Base-by-base conservation (phyloP, 2,113 vertebrate genomes). In the Pomatorhinus ruficollis region DNA sequence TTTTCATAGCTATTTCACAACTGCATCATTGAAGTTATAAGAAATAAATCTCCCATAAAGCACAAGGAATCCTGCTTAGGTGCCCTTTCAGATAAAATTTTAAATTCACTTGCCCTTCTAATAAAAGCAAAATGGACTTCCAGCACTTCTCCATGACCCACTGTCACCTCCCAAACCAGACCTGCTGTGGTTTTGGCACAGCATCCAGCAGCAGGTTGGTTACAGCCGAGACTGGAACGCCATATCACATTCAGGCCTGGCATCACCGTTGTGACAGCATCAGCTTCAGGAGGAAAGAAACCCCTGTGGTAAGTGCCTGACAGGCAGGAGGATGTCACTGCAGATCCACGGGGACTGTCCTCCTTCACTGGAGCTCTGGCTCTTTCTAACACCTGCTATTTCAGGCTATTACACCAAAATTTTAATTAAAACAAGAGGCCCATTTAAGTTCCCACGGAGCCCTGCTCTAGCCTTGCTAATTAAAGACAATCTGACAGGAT, bases 401-500 rank as follows among this genome's bases (percentile, higher is more conserved):
- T 96, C 93, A 93, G 94, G 93, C 87, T 87, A 69, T 20, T 64
- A 93, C 92, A 81, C 57, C 59, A 28, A 49, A 71, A 53, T 63
- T 61, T 90, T 91, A 89, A 95, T 92, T 87, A 92, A 89, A 91
- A 79, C 30, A 72, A 80, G 52, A 94, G 82, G 56, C 79, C 93
- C 81, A 93, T 44, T 97, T 96, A 92, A 85, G 68, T 50, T 92
- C 69, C 63, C 1, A 0, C 1, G 6, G 65, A 95, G 75, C 75
- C 84, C 72, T 95, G 92, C 89, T 95, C 82, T 61, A 77, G 86
- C 65, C 93, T 68, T 27, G 31, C 97, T 98, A 97, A 98, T 98
- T 97, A 97, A 96, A 94, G 85, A 72, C 82, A 95, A 96, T 93
- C 66, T 21, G n/a, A 57, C 80, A 64, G 59, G 49, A 82, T 75